Evolutionary conservation across 2,888 invertebrate genomes (phyloP).

Genomic region (Nomada flava): DNA sequence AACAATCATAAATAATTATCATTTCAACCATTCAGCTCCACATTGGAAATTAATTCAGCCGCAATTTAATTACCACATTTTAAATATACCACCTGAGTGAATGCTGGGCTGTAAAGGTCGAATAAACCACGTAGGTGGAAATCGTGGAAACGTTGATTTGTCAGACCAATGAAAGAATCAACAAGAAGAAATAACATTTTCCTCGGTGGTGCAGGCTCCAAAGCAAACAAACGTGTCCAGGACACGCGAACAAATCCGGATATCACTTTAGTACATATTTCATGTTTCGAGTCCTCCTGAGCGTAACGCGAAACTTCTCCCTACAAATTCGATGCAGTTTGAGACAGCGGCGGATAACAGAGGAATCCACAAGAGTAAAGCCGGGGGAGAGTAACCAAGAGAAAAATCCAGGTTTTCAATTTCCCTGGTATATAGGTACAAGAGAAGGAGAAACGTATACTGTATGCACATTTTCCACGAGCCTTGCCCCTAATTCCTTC

Average conservation of each 20-base stretch:
- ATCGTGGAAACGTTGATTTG: slow-evolving; percentile 12
- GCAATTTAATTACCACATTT: too few relatives aligned
- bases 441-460: neutral
- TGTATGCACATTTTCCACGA: slow-evolving; percentile 9
- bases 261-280: slow-evolving; percentile 31
- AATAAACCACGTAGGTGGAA: neutral
- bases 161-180: slow-evolving; percentile 9
- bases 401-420: slow-evolving; percentile 49
- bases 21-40: too few relatives aligned
- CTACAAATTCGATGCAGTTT: slow-evolving; percentile 49
- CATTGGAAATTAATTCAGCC: too few relatives aligned
- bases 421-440: slow-evolving; percentile 17
- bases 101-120: neutral
- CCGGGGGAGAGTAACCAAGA: slow-evolving; percentile 14
- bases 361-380: slow-evolving; percentile 33
- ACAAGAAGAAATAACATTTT: slow-evolving; percentile 37
- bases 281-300: slow-evolving; percentile 28
- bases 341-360: slow-evolving; percentile 37
- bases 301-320: slow-evolving; percentile 26
- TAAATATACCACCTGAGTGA: too few relatives aligned
- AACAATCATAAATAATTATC: too few relatives aligned
- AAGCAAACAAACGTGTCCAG: slow-evolving; percentile 26
- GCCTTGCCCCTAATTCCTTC: slow-evolving; percentile 21
- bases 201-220: neutral
- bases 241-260: slow-evolving; percentile 33